These are phyloP conservation scores for Hydrozoanthus tunicans DNA, from an alignment of 64 coral and sea anemone species.

Conservation along the genomic window DNA sequence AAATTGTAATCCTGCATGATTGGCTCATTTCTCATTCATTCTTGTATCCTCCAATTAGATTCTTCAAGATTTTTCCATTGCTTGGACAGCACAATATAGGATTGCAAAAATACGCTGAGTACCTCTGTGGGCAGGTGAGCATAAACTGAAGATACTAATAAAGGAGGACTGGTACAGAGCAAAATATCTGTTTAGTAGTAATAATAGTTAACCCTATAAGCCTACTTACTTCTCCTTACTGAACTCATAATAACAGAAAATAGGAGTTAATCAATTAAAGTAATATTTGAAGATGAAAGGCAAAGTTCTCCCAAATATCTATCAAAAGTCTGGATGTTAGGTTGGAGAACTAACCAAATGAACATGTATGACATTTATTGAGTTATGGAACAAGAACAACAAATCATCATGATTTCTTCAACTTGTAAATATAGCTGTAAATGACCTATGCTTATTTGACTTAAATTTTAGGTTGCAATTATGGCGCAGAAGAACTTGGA, in stretches of 20 bases:
- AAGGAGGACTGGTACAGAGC: neutral
- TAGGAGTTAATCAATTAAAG: too few relatives aligned
- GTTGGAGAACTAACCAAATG: too few relatives aligned
- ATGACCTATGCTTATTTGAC: neutral
- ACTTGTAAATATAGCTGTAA: neutral
- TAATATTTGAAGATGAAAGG: too few relatives aligned
- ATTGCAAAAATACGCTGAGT: slow-evolving; percentile 83
- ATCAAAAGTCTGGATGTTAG: too few relatives aligned
- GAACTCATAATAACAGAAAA: too few relatives aligned
- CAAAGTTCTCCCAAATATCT: too few relatives aligned
- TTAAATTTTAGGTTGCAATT: neutral
- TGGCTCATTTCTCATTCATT: neutral
- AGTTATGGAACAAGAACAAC: neutral
- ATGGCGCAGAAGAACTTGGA: slow-evolving; percentile 48
- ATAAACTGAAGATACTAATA: neutral
- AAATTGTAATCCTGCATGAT: neutral
- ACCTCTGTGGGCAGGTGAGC: slow-evolving; percentile 78
- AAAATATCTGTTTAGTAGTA: neutral
- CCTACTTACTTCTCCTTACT: too few relatives aligned
- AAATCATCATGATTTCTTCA: neutral
- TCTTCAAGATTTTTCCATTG: slow-evolving; percentile 98
- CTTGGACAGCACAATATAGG: slow-evolving; percentile 87
- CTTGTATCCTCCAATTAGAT: slow-evolving; percentile 55
- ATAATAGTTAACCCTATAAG: too few relatives aligned
- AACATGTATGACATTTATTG: too few relatives aligned